Evolutionary conservation across 35 echinoderm and acorn worm genomes (phyloP).

Genomic region (Ophiothrix spiculata): DNA sequence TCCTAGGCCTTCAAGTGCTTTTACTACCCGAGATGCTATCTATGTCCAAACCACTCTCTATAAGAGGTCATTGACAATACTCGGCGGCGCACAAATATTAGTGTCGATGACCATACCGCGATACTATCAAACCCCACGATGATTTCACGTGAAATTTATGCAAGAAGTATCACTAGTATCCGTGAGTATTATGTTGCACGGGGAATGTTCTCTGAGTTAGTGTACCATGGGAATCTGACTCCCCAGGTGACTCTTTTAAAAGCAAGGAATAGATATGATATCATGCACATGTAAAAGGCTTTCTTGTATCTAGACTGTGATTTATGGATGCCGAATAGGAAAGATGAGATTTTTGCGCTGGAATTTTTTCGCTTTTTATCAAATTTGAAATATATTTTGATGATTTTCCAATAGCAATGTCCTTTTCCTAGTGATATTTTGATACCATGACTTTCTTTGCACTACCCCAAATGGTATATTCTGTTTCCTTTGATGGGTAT

Average conservation of each 20-base stretch:
- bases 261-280: slow-evolving; percentile 6
- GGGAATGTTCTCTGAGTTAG: neutral
- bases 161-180: neutral
- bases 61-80: neutral
- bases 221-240: neutral
- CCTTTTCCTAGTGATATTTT: too few relatives aligned
- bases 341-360: neutral
- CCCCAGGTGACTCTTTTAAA: slow-evolving; percentile 10
- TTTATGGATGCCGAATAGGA: neutral
- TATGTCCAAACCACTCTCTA: neutral
- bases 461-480: too few relatives aligned
- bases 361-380: neutral
- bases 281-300: neutral
- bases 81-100: neutral
- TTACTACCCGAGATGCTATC: neutral
- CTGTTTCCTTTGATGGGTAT: too few relatives aligned
- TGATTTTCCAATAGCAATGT: too few relatives aligned
- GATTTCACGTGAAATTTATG: neutral
- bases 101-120: neutral
- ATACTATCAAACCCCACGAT: neutral
- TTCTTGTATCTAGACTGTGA: neutral
- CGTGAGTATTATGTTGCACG: neutral
- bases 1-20: too few relatives aligned
- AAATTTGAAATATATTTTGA: too few relatives aligned
- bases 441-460: too few relatives aligned